Base-by-base conservation (phyloP, 2,797 vertebrate genomes). In the Cuculus canorus region DNA sequence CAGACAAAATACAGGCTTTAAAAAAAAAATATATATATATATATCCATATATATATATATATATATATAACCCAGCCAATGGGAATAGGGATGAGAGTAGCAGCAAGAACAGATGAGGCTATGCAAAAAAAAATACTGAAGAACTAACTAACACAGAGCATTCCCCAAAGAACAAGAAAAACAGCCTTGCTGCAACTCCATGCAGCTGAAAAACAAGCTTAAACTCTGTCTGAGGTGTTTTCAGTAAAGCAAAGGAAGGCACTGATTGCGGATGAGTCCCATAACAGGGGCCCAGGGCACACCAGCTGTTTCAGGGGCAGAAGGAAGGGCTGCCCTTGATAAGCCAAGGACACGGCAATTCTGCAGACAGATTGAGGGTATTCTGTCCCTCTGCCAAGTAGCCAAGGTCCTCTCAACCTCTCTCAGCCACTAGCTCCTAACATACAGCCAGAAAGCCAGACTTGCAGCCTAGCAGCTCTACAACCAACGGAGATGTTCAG, bases 241-340 rank as follows among this genome's bases (percentile, higher is more conserved):
- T 72, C 88, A 82, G 92, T 4, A 1, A 35, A 33, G 61, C 39
- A 66, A 63, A 64, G 80, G 61, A 77, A 90, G 56, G 45, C 3
- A 0, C 52, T 80, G 88, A 77, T 65, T 95, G 95, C 14, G 0
- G 75, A 92, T 94, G 93, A 90, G 70, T 89, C 96, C 91, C 3
- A 0, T 69, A 82, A 94, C 35, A 89, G 82, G 53, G 60, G 89
- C 96, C 91, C 75, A 85, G 65, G 87, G 95, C 94, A 16, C 57
- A 78, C 88, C 96, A 97, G 96, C 95, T 97, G 97, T 97, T 97
- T 59, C 96, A 96, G 92, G 75, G 95, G 95, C 82, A 93, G 85
- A 84, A 92, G 73, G 66, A 95, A 90, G 47, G 33, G 79, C 78
- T 97, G 96, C 45, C 96, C 94, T 97, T 97, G 94, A 97, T 61